phyloP scores from a whole-genome alignment of 1,140 invertebrate genomes.

The Caenorhabditis briggsae region DNA sequence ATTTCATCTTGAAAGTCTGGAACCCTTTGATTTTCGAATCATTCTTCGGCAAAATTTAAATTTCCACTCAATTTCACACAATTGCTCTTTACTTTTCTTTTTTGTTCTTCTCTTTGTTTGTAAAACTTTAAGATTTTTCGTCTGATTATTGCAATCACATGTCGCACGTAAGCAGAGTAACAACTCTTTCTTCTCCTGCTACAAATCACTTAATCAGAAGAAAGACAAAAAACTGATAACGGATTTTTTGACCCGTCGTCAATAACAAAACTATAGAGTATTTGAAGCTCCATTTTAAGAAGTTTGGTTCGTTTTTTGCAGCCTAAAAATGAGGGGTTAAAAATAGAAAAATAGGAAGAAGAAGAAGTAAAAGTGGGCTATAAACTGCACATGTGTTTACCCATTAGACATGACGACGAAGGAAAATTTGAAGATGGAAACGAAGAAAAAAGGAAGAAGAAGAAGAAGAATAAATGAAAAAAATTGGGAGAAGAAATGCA shows the following conservation, averaged over 20 bases:
- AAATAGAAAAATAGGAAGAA: conserved; percentile 14
- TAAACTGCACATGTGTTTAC: conserved; percentile 44
- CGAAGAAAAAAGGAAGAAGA: background rate
- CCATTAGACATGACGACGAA: conserved; percentile 38
- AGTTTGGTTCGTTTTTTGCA: background rate
- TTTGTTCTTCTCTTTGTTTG: background rate
- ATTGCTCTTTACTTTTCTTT: background rate
- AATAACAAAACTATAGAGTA: conserved; percentile 16
- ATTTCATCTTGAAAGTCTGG: too few species aligned
- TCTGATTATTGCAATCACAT: background rate
- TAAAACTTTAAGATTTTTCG: background rate
- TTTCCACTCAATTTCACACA: background rate
- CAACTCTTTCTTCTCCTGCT: background rate
- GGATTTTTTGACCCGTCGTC: too few species aligned
- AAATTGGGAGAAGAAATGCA: too few species aligned
- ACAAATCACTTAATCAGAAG: conserved; percentile 31
- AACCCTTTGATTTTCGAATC: background rate
- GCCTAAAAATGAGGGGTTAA: background rate
- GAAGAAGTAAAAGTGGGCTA: background rate
- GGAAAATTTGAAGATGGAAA: background rate
- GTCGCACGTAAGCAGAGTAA: conserved; percentile 35
- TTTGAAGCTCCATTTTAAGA: background rate
- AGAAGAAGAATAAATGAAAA: background rate
- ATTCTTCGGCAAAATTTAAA: background rate
- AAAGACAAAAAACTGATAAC: conserved; percentile 25